Evolutionary conservation across 2,888 invertebrate genomes (phyloP), one percentile per base, ranked within the genome.

Genomic region (Mactromeris polynyma): DNA sequence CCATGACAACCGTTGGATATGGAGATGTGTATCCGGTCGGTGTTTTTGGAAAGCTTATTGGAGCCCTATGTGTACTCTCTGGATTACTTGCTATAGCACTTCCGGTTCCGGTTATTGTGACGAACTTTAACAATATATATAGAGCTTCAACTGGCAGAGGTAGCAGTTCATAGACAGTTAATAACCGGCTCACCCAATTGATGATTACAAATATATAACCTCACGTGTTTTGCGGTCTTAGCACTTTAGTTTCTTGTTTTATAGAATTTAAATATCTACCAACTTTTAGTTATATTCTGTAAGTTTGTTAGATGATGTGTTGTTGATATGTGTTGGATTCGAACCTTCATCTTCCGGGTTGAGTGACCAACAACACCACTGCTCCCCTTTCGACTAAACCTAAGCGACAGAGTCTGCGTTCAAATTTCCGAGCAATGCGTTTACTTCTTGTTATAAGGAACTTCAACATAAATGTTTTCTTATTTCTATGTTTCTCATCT

Each of bases 91-190:
- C 97, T 21, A 95, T 97, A 36, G 97, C 97, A 11, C 96, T 97
- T 38, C 97, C 97, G 14, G 97, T 97, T 26, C 97, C 97, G 0
- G 97, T 97, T 78, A 97, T 97, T 83, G 97, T 97, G 9, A 96
- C 97, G 83, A 97, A 97, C 94, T 97, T 97, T 95, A 97, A 97
- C 90, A 97, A 96, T 90, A 97, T 96, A 93, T 97, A 97, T 90
- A 95, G 96, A 1, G 96, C 96, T 77, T 96, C 96, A 81, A 96
- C 95, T n/a, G 94, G 95, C 64, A 89, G 93, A n/a, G 92, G 92
- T 31, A 64, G 26, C 26, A 84, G 82, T 73, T 0, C 17, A 7
- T 73, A 73, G 19, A 73, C 36, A 26, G 26, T n/a, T n/a, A n/a
- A 26, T 64, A 0, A 7, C 3, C 26, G 26, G 6, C 26, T 64